A percentile compares a stretch with the other conserved stretches of the same genome.
These are phyloP conservation scores for Yponomeuta plumbellus DNA, from an alignment of 2,888 invertebrate genomes.

Conservation along the genomic window DNA sequence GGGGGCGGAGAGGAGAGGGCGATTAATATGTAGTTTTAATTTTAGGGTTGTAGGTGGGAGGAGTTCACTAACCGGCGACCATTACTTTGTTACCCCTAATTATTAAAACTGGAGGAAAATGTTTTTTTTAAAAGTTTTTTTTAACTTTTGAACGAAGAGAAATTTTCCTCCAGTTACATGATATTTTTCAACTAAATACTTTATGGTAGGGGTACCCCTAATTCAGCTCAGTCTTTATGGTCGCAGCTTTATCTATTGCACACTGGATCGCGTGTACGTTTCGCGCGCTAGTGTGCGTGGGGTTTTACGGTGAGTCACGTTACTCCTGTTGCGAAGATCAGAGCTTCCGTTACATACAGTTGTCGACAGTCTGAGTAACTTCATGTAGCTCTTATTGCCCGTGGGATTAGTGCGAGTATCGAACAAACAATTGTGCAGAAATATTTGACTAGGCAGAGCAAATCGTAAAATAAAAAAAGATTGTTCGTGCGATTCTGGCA, in stretches of 20 bases:
- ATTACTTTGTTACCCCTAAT: neutral
- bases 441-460: no score
- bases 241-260: neutral
- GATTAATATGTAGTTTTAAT: slow-evolving; percentile 18
- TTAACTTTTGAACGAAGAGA: no score
- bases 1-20: slow-evolving; percentile 12
- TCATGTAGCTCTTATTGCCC: no score
- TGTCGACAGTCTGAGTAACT: neutral
- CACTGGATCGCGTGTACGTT: neutral
- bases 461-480: no score
- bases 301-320: slow-evolving; percentile 64
- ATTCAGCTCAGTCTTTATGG: neutral
- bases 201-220: neutral
- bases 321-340: slow-evolving; percentile 2
- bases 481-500: no score
- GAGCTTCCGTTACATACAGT: neutral
- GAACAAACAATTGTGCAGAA: no score
- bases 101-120: neutral
- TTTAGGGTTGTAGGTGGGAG: neutral
- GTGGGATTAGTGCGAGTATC: no score
- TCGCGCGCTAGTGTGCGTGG: slow-evolving; percentile 45
- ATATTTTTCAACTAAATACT: no score
- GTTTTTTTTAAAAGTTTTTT: neutral
- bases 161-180: no score
- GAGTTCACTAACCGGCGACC: neutral